Evolutionary conservation across 2,113 vertebrate species (phyloP).

Genomic region (Physeter macrocephalus): DNA sequence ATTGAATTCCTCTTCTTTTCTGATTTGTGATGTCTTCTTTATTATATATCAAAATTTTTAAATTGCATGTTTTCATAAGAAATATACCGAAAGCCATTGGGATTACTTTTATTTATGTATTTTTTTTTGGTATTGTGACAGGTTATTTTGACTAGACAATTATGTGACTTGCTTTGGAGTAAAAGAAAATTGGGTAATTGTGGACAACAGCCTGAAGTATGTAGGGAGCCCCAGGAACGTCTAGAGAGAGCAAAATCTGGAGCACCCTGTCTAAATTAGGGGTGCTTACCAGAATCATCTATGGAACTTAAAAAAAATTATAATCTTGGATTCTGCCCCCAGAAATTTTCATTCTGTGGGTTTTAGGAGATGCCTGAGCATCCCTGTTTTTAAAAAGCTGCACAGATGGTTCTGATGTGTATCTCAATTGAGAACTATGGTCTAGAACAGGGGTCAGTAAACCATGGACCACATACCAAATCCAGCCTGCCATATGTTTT

Average conservation of each 20-base stretch:
- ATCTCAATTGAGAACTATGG: background rate
- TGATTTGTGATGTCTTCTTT: slow-evolving; percentile 23
- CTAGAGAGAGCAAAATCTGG: background rate
- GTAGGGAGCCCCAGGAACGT: background rate
- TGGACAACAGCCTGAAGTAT: background rate
- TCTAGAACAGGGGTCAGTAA: background rate
- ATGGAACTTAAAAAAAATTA: background rate
- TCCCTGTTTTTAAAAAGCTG: background rate
- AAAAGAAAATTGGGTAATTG: background rate
- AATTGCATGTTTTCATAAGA: background rate
- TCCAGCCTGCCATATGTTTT: background rate
- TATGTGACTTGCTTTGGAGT: background rate
- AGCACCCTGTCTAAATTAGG: background rate
- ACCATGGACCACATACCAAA: background rate
- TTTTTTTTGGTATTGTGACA: background rate
- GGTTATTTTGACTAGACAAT: slow-evolving; percentile 5
- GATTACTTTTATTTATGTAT: background rate
- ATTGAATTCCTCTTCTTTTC: slow-evolving; percentile 11
- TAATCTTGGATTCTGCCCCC: background rate
- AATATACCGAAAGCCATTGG: background rate
- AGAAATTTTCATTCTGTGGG: background rate
- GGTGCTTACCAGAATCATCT: background rate
- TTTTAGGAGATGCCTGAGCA: background rate
- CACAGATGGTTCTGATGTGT: background rate
- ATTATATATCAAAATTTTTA: background rate